phyloP scores from a whole-genome alignment of 2,113 vertebrate genomes.

The Pelodiscus sinensis region DNA sequence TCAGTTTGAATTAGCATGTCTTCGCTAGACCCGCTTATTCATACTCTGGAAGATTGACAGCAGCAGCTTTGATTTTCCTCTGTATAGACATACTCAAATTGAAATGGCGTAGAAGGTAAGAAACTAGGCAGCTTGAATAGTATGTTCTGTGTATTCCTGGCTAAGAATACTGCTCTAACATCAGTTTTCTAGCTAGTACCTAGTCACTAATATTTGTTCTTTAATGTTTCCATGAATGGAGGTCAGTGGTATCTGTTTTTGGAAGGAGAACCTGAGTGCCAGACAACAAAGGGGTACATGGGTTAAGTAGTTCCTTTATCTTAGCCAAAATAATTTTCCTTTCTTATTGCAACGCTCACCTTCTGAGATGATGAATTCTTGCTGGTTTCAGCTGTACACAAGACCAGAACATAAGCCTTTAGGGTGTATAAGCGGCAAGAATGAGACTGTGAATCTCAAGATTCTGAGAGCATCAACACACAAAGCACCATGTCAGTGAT shows the following conservation, averaged over 20 bases:
- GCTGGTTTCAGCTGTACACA: background rate
- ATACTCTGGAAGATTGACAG: too few species aligned
- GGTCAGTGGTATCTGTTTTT: background rate
- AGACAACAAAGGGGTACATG: background rate
- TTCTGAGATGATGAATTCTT: background rate
- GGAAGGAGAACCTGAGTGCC: background rate
- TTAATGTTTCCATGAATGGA: background rate
- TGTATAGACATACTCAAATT: background rate
- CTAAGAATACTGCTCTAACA: background rate
- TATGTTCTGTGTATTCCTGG: background rate
- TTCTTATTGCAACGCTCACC: background rate
- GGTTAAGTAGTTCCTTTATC: background rate
- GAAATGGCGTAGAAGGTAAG: background rate
- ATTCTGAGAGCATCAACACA: background rate
- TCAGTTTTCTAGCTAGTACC: background rate
- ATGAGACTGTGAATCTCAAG: background rate
- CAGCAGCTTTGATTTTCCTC: too few species aligned
- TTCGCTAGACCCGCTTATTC: too few species aligned
- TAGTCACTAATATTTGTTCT: background rate
- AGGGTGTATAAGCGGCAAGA: background rate
- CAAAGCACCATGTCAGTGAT: background rate
- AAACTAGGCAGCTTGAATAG: background rate
- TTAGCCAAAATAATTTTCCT: background rate
- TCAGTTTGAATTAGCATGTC: too few species aligned
- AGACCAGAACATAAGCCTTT: background rate